A percentile compares a stretch with the other conserved stretches of the same genome.
Evolutionary conservation across 2,113 vertebrate species (phyloP).

Genomic region (Aleadryas rufinucha): DNA sequence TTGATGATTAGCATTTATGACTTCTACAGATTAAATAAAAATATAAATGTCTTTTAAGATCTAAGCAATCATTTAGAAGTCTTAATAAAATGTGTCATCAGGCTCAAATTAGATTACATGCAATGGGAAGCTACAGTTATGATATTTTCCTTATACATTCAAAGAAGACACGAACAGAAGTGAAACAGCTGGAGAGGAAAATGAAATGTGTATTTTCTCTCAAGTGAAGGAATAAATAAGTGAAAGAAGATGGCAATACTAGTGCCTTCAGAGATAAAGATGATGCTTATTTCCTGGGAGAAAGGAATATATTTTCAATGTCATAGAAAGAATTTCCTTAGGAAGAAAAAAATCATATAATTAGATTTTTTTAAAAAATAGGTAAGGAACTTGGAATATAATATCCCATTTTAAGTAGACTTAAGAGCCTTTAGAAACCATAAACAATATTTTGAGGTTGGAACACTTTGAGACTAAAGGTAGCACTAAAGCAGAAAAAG

Average conservation of each 20-base stretch:
- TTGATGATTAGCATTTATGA: conserved; percentile 36
- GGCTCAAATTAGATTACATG: conserved; percentile 29
- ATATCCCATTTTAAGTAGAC: not conserved
- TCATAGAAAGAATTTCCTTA: not conserved
- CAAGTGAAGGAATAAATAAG: not conserved
- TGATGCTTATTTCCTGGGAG: not conserved
- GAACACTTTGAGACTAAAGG: not conserved
- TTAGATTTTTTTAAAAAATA: not conserved
- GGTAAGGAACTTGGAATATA: not conserved
- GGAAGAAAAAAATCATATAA: not conserved
- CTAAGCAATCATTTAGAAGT: conserved; percentile 20
- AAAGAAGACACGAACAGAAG: conserved; percentile 10
- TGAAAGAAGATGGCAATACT: not conserved
- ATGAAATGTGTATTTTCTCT: conserved; percentile 48
- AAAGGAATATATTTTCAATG: not conserved
- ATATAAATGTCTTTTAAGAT: conserved; percentile 48
- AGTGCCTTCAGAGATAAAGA: not conserved
- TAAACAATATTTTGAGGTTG: not conserved
- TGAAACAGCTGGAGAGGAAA: conserved; percentile 51
- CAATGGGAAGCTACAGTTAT: not conserved
- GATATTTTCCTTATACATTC: not conserved
- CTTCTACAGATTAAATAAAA: conserved; percentile 51
- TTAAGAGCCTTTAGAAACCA: not conserved
- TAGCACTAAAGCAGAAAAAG: not conserved
- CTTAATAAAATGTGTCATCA: conserved; percentile 54